Conservation (phyloP, 2,113 vertebrate genomes). For the Oreochromis aureus region DNA sequence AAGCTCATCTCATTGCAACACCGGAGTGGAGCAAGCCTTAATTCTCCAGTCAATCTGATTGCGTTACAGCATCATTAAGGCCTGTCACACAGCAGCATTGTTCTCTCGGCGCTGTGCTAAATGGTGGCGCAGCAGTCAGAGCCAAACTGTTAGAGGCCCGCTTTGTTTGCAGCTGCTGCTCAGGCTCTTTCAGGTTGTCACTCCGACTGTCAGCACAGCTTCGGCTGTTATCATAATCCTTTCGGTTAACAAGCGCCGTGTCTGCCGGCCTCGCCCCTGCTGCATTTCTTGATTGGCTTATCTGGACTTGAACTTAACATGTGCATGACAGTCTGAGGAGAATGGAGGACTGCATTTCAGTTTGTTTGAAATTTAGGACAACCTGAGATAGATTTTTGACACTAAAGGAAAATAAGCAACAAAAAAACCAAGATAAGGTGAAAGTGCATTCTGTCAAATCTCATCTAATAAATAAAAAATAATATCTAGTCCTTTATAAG, state of each 20-base stretch:
- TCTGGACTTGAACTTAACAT: not conserved
- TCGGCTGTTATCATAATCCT: conserved; percentile 20
- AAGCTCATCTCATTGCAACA: conserved; percentile 17
- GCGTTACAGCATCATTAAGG: conserved; percentile 42
- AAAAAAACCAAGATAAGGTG: not conserved
- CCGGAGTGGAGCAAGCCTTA: not conserved
- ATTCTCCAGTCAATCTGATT: conserved; percentile 46
- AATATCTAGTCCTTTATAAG: not conserved
- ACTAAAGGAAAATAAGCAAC: not conserved
- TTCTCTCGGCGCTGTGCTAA: conserved; percentile 1
- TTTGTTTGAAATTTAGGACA: not conserved
- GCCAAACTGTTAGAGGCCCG: not conserved
- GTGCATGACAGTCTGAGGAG: not conserved
- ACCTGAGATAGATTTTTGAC: not conserved
- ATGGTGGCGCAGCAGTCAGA: not conserved
- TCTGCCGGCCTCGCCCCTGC: not conserved
- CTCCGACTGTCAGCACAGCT: not conserved
- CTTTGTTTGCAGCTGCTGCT: conserved; percentile 20
- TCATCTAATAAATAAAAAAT: not conserved
- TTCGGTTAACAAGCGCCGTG: not conserved
- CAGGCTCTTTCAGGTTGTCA: not conserved
- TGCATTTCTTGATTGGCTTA: conserved; percentile 7
- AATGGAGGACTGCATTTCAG: not conserved
- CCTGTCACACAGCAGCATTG: conserved; percentile 38
- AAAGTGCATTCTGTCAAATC: not conserved